Percentiles rank a stretch among this genome's conserved stretches.
phyloP scores from a whole-genome alignment of 2,113 vertebrate species.

The Enhydra lutris region DNA sequence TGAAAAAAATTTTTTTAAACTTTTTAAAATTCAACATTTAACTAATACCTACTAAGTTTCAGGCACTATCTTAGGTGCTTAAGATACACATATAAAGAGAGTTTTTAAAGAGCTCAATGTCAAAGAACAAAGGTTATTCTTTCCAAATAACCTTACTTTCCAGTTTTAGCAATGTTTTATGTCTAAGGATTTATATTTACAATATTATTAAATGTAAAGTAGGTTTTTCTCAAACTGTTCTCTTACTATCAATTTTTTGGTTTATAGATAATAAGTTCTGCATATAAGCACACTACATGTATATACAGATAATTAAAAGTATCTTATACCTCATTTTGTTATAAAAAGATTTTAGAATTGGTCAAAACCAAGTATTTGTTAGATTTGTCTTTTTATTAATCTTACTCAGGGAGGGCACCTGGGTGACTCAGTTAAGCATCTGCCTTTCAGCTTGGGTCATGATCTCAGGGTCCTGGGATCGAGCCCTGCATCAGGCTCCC shows the following conservation, averaged over 20 bases:
- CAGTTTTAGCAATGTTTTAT: background rate
- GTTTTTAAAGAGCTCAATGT: background rate
- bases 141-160: background rate
- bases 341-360: slow-evolving; percentile 22
- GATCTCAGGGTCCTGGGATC: no score
- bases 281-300: background rate
- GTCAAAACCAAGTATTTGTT: background rate
- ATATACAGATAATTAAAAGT: background rate
- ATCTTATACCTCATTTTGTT: background rate
- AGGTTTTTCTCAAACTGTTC: background rate
- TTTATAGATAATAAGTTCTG: background rate
- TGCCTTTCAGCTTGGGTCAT: no score
- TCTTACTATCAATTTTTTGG: background rate
- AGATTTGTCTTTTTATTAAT: background rate
- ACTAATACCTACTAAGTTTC: background rate
- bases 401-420: background rate
- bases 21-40: background rate
- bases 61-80: background rate
- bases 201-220: background rate
- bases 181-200: background rate
- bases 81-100: background rate
- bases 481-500: no score
- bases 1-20: background rate
- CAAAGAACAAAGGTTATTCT: background rate
- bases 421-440: no score